phyloP scores from a whole-genome alignment of 1,140 invertebrate species.

The Homarus americanus region DNA sequence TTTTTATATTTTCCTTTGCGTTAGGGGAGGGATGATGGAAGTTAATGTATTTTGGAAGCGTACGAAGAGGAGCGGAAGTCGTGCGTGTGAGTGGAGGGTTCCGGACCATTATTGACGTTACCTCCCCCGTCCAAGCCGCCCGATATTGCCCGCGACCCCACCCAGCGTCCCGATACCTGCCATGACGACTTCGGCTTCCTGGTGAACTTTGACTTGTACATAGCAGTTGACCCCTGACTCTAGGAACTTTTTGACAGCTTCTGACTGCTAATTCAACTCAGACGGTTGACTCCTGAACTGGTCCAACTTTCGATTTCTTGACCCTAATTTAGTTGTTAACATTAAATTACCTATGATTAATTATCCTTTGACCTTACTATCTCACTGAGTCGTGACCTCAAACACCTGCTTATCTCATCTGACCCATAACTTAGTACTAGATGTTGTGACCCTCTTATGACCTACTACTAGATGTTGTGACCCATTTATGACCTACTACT shows the following conservation, averaged over 20 bases:
- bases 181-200: slow-evolving; percentile 5
- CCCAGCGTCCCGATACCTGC: slow-evolving; percentile 10
- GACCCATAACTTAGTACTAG: too few species aligned
- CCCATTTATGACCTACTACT: too few species aligned
- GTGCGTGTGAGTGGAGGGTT: background rate
- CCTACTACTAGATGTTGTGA: too few species aligned
- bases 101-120: slow-evolving; percentile 50
- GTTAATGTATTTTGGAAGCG: slow-evolving; percentile 48
- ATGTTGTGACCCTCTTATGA: too few species aligned
- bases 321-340: too few species aligned
- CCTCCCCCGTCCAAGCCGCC: slow-evolving; percentile 5
- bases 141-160: slow-evolving; percentile 42
- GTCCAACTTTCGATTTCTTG: too few species aligned
- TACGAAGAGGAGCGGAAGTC: slow-evolving; percentile 29
- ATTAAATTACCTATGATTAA: too few species aligned
- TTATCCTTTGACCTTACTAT: background rate
- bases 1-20: background rate
- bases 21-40: background rate
- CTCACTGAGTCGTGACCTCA: background rate
- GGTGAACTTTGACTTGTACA: background rate
- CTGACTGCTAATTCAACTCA: too few species aligned
- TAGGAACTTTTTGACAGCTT: too few species aligned
- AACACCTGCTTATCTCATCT: background rate
- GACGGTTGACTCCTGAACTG: too few species aligned
- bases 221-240: background rate